A percentile compares a stretch with the other conserved stretches of the same genome.
These are phyloP conservation scores for Strigamia transsilvanica DNA, from an alignment of 2,888 invertebrate genomes.

Conservation along the genomic window DNA sequence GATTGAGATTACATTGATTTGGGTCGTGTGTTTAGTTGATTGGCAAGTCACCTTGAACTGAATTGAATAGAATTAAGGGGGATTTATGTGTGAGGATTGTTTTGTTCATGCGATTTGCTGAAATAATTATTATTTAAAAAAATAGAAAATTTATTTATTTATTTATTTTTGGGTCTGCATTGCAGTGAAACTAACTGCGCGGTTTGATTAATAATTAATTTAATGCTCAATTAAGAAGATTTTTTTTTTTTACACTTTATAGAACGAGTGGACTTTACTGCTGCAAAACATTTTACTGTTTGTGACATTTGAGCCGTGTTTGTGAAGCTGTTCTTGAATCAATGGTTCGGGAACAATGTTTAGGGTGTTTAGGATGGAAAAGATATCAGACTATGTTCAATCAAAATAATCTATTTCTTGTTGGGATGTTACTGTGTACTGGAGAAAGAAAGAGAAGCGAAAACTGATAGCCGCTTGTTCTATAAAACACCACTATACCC, in stretches of 20 bases:
- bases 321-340: background rate
- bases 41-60: background rate
- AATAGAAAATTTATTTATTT: too few relatives aligned
- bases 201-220: too few relatives aligned
- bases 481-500: background rate
- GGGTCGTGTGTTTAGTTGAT: background rate
- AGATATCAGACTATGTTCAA: background rate
- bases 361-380: background rate
- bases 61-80: too few relatives aligned
- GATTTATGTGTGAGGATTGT: too few relatives aligned
- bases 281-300: background rate
- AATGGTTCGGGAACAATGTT: background rate
- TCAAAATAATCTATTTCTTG: slow-evolving; percentile 12
- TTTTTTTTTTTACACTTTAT: too few relatives aligned
- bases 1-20: background rate
- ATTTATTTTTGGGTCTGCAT: too few relatives aligned
- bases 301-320: background rate
- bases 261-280: background rate
- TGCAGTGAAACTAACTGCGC: too few relatives aligned
- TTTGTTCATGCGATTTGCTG: too few relatives aligned
- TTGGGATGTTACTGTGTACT: background rate
- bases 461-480: background rate
- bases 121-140: too few relatives aligned
- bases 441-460: background rate
- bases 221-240: too few relatives aligned